Evolutionary conservation across 1,140 invertebrate genomes (phyloP).

Genomic region (Amphibalanus amphitrite): DNA sequence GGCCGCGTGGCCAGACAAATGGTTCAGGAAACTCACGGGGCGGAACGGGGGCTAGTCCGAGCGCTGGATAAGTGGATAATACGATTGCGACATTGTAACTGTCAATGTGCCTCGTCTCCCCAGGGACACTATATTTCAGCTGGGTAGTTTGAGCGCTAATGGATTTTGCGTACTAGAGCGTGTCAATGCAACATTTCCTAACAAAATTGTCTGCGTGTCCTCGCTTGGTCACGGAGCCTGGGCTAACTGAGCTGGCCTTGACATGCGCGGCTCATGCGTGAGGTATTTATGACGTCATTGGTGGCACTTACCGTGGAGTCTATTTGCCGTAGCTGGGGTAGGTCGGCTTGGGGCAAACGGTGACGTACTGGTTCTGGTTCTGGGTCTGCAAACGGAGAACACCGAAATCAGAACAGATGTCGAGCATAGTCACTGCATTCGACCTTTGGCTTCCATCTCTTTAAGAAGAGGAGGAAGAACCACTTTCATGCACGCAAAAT

Average conservation of each 20-base stretch:
- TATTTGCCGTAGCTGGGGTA: constrained; percentile 5
- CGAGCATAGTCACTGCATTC: not conserved
- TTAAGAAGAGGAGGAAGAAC: not conserved
- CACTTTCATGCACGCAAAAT: not conserved
- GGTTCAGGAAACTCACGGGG: too few relatives aligned
- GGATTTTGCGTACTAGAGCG: not conserved
- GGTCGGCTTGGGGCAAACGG: constrained; percentile 4
- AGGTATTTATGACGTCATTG: not conserved
- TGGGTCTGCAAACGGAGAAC: not conserved
- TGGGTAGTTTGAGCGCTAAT: not conserved
- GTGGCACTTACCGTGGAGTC: not conserved
- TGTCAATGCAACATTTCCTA: not conserved
- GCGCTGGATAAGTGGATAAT: too few relatives aligned
- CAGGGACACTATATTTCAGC: too few relatives aligned
- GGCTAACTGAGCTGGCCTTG: too few relatives aligned
- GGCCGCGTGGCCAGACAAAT: too few relatives aligned
- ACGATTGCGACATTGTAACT: too few relatives aligned
- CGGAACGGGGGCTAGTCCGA: too few relatives aligned
- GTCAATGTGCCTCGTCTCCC: too few relatives aligned
- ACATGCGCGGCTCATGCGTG: not conserved
- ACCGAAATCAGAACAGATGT: too few relatives aligned
- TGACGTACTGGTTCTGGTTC: constrained; percentile 4
- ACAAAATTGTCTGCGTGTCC: not conserved
- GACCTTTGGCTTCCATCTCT: not conserved
- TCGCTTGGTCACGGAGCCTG: not conserved